Conservation (phyloP, 2,888 invertebrate species). For the Drosophila nr. perissopoda region DNA sequence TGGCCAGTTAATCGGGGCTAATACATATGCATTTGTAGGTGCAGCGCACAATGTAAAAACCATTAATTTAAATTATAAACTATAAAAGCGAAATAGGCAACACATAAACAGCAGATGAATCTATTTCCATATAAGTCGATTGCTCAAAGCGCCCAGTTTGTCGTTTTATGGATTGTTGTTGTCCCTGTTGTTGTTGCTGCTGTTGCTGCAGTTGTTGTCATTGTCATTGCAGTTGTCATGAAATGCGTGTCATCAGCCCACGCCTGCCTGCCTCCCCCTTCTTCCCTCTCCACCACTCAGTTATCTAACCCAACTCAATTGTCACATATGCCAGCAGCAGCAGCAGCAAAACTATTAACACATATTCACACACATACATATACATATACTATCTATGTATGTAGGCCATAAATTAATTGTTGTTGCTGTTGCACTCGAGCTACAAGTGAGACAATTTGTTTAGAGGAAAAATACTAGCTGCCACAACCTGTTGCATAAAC, state of each 20-base stretch:
- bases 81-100: conserved; percentile 67
- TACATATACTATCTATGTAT: not conserved
- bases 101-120: conserved; percentile 20
- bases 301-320: conserved; percentile 40
- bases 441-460: conserved; percentile 37
- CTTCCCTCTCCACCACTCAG: not conserved
- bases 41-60: conserved; percentile 65
- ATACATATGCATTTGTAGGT: conserved; percentile 40
- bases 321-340: conserved; percentile 21
- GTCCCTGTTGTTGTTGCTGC: conserved; percentile 15
- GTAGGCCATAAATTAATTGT: conserved; percentile 37
- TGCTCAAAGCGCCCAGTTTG: conserved; percentile 42
- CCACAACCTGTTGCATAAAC: conserved; percentile 38
- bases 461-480: not conserved
- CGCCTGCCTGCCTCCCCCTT: conserved; percentile 9
- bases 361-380: conserved; percentile 25
- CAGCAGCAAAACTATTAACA: conserved; percentile 47
- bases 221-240: conserved; percentile 71
- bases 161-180: conserved; percentile 26
- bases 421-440: conserved; percentile 14
- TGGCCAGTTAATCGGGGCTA: conserved; percentile 60
- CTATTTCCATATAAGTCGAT: conserved; percentile 70
- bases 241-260: conserved; percentile 68
- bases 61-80: conserved; percentile 79
- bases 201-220: conserved; percentile 30